A percentile compares a stretch with the other conserved stretches of the same genome.
Conservation (phyloP, 1,140 invertebrate species). For the Zaprionus taronus region DNA sequence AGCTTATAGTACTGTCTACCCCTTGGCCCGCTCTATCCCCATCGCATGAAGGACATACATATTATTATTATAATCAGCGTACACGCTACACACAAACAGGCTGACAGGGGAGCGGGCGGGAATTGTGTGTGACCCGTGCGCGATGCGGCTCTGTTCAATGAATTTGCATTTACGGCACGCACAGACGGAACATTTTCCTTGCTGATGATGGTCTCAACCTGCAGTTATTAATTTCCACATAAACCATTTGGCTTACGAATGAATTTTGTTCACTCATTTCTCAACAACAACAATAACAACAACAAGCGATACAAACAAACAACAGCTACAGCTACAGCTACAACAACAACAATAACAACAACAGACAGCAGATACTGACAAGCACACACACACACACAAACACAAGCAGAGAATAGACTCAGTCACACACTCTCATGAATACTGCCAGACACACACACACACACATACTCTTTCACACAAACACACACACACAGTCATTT, state of each 20-base stretch:
- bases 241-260: conserved; percentile 81
- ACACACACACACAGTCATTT: conserved; percentile 35
- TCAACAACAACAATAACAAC: conserved; percentile 62
- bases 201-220: conserved; percentile 82
- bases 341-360: conserved; percentile 34
- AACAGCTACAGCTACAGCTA: conserved; percentile 34
- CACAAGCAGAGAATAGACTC: conserved; percentile 10
- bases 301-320: conserved; percentile 35
- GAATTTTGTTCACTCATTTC: conserved; percentile 80
- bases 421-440: not conserved
- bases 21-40: not conserved
- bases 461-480: conserved; percentile 5
- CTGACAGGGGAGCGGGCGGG: conserved; percentile 37
- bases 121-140: conserved; percentile 71
- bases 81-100: conserved; percentile 13
- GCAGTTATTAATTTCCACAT: conserved; percentile 77
- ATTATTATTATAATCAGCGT: conserved; percentile 14
- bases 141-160: conserved; percentile 73
- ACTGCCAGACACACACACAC: conserved; percentile 4
- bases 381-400: conserved; percentile 36
- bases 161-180: conserved; percentile 81
- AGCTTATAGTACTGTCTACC: conserved; percentile 2
- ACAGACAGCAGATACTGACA: conserved; percentile 45
- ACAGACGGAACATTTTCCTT: conserved; percentile 76
- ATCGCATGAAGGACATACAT: conserved; percentile 12